Evolutionary conservation across 2,113 vertebrate genomes (phyloP), one percentile per base, ranked within the genome.

Genomic region (Crotalus tigris): DNA sequence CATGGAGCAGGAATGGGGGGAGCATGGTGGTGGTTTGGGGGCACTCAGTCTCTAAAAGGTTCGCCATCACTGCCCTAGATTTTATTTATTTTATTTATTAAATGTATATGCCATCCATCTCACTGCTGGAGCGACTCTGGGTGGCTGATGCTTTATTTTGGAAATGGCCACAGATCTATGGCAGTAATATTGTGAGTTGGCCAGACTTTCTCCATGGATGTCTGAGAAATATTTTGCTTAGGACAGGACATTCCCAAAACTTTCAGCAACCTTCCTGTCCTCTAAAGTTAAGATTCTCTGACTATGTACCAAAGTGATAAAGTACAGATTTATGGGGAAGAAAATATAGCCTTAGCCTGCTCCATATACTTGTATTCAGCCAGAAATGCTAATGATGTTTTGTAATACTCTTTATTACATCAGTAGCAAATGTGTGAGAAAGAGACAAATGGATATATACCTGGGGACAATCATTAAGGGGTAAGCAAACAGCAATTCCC

Each of bases 371-470:
- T 61, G 5, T 11, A 23, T 44, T 23, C 81, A 86, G 88, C 39
- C 3, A 86, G 85, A 85, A 57, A 87, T 39, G 7, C 13, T n/a
- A 46, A 75, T 94, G 85, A 91, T n/a, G 85, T 55, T 53, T 19
- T 12, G 85, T 87, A 89, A 89, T 61, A 59, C 90, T 26, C 93
- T 64, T 92, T 92, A 86, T 89, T 89, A 11, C 91, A 88, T 94
- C 89, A 91, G 55, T 24, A 87, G 33, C 58, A 26, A 33, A 57
- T 75, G 12, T 33, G 46, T 89, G 49, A 55, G 87, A 85, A 15
- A 91, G 61, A 53, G 3, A 6, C 44, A 58, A 51, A 29, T 51
- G 61, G 51, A 26, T 33, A 19, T 23, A 7, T 15, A 12, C 12
- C 21, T 21, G 7, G 5, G 75, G 81, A 23, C 46, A 87, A 51